A percentile compares a stretch with the other conserved stretches of the same genome.
Evolutionary conservation across 2,113 vertebrate species (phyloP).

Genomic region (Mobula birostris): DNA sequence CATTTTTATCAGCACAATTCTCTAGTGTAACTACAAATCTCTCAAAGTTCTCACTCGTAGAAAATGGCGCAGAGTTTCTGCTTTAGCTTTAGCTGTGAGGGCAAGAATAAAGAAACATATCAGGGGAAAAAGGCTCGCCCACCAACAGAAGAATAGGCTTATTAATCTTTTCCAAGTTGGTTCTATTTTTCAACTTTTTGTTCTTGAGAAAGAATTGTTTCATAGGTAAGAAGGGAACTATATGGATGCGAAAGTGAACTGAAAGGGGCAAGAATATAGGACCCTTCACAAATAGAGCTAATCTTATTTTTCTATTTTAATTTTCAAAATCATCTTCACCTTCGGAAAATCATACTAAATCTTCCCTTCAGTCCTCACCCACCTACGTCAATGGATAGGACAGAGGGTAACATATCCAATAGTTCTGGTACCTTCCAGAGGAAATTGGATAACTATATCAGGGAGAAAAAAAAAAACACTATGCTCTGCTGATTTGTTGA

Average conservation of each 20-base stretch:
- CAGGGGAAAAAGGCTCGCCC: not conserved
- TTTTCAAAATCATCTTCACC: not conserved
- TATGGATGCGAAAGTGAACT: not conserved
- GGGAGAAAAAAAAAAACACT: not conserved
- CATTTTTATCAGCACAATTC: not conserved
- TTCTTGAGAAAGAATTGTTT: not conserved
- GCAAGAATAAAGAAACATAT: not conserved
- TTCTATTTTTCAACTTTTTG: not conserved
- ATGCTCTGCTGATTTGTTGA: no score
- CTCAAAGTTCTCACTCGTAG: not conserved
- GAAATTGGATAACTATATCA: not conserved
- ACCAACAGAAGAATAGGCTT: not conserved
- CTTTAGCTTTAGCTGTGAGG: not conserved
- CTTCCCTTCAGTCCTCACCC: no score
- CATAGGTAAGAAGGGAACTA: not conserved
- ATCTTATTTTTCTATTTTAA: not conserved
- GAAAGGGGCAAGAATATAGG: not conserved
- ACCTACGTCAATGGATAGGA: no score
- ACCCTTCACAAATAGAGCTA: not conserved
- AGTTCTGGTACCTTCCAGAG: not conserved
- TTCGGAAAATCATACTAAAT: not conserved
- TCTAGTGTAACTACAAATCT: not conserved
- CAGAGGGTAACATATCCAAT: not conserved
- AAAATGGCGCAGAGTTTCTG: not conserved
- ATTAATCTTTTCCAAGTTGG: not conserved